Conservation (phyloP, 2,113 vertebrate species). For the Illadopsis cleaveri region DNA sequence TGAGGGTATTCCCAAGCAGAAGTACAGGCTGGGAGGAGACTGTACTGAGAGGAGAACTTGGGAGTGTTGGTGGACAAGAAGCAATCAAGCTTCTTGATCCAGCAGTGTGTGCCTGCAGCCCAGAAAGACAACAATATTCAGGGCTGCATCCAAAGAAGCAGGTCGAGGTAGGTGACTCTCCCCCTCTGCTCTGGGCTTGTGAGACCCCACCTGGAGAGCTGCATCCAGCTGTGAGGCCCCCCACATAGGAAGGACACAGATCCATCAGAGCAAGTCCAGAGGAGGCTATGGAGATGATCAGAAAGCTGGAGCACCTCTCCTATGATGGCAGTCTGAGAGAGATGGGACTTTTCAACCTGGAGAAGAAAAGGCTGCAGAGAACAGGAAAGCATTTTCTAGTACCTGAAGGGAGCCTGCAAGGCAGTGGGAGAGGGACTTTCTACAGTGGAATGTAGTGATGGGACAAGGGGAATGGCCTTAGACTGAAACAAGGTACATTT, state of each 20-base stretch:
- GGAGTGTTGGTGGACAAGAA: background rate
- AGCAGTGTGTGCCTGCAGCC: background rate
- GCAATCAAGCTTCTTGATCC: background rate
- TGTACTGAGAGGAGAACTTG: background rate
- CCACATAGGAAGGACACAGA: background rate
- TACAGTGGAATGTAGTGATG: no score
- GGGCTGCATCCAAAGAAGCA: background rate
- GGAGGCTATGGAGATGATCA: background rate
- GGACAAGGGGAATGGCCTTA: background rate
- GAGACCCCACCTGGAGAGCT: background rate
- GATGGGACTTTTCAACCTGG: background rate
- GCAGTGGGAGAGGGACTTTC: background rate
- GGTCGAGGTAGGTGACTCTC: rapidly evolving
- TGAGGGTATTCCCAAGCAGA: background rate
- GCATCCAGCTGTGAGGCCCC: background rate
- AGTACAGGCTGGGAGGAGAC: background rate
- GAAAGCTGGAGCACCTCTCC: background rate
- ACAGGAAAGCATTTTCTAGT: background rate
- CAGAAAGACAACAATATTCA: background rate
- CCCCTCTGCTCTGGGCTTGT: background rate
- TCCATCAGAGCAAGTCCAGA: background rate
- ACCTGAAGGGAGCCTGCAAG: background rate
- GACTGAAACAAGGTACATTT: background rate
- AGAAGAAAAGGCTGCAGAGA: background rate
- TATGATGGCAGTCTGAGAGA: background rate